phyloP scores from a whole-genome alignment of 2,113 vertebrate species.

The Corythornis cristatus region DNA sequence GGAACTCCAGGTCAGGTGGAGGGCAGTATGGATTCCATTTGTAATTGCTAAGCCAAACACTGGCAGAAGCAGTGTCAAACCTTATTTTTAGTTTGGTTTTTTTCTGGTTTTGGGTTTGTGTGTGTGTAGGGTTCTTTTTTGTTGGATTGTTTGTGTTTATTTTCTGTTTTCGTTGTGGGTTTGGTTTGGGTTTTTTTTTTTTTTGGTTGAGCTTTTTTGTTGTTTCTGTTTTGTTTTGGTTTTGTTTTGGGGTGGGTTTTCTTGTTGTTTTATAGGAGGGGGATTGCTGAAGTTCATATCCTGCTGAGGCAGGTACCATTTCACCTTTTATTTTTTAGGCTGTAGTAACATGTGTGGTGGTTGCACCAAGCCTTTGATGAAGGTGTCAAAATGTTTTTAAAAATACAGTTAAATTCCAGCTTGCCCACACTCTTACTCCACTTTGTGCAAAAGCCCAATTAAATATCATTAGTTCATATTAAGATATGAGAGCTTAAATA shows the following conservation, averaged over 20 bases:
- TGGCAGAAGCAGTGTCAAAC: not conserved
- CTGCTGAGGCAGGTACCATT: not conserved
- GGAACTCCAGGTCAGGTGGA: not conserved
- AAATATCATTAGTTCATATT: not conserved
- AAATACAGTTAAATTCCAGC: not conserved
- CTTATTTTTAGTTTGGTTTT: not conserved
- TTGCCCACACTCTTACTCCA: rapidly evolving
- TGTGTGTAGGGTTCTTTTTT: too few species aligned
- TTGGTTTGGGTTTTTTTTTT: too few species aligned
- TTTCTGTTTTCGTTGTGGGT: too few species aligned
- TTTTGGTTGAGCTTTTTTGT: too few species aligned
- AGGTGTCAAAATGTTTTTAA: not conserved
- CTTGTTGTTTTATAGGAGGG: not conserved
- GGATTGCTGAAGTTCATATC: not conserved
- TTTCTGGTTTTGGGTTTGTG: too few species aligned
- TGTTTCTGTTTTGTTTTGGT: too few species aligned
- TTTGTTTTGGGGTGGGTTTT: too few species aligned
- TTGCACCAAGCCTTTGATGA: not conserved
- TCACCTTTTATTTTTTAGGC: not conserved
- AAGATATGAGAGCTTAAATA: not conserved
- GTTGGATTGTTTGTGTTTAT: too few species aligned
- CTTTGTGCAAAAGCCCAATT: not conserved
- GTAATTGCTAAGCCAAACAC: not conserved
- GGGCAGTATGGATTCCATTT: not conserved
- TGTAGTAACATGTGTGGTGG: not conserved